phyloP scores from a whole-genome alignment of 1,140 invertebrate genomes.

The Liolophura sinensis region DNA sequence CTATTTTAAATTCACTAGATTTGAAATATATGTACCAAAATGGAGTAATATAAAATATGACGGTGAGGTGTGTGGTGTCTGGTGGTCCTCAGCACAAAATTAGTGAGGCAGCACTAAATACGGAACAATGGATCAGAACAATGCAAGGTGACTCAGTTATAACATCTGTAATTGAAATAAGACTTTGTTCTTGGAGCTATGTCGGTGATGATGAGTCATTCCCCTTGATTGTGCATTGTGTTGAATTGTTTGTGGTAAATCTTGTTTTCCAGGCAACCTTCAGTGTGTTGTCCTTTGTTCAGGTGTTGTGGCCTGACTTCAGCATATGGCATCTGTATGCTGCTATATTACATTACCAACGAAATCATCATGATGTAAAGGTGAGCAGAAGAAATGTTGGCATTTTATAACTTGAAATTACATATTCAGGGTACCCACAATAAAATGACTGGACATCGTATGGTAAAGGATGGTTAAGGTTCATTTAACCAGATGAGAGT shows the following conservation, averaged over 20 bases:
- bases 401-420: no score
- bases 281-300: slow-evolving; percentile 55
- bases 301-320: slow-evolving; percentile 92
- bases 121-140: no score
- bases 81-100: no score
- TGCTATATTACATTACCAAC: slow-evolving; percentile 85
- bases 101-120: neutral
- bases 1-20: no score
- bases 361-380: slow-evolving; percentile 47
- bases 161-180: neutral
- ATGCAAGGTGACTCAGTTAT: neutral
- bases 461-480: no score
- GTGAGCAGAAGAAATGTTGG: slow-evolving; percentile 23
- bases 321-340: slow-evolving; percentile 85
- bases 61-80: no score
- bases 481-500: no score
- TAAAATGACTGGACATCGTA: no score
- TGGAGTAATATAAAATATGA: no score
- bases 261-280: slow-evolving; percentile 44
- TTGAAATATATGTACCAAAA: no score
- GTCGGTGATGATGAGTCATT: no score
- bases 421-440: no score
- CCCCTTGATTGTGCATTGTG: neutral
- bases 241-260: neutral
- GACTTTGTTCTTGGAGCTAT: neutral